These are phyloP conservation scores for Ceratina australensis DNA, from an alignment of 1,140 invertebrate genomes.

Conservation along the genomic window DNA sequence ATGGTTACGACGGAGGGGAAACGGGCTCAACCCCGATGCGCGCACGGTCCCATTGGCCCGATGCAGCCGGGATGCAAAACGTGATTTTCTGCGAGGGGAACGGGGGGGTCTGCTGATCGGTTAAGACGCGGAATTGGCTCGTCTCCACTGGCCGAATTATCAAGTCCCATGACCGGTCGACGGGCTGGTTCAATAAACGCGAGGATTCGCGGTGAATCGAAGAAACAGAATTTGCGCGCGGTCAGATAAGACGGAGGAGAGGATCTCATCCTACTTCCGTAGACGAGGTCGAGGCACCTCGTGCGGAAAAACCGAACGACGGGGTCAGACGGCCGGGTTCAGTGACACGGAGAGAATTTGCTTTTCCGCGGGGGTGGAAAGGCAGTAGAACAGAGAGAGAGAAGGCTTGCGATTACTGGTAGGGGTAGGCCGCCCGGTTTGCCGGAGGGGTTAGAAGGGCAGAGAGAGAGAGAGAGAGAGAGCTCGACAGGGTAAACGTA, in stretches of 20 bases:
- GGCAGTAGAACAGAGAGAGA: constrained; percentile 13
- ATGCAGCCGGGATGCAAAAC: constrained; percentile 25
- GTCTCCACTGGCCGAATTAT: no score
- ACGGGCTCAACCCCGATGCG: constrained; percentile 33
- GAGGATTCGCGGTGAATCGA: no score
- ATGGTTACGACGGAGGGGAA: constrained; percentile 29
- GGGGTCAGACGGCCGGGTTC: constrained; percentile 76
- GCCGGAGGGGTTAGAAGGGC: constrained; percentile 21
- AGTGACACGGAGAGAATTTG: constrained; percentile 76
- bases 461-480: constrained; percentile 7
- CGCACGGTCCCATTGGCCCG: constrained; percentile 39
- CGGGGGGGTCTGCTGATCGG: no score
- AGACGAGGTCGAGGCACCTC: constrained; percentile 73
- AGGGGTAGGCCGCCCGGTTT: no score
- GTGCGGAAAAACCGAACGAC: constrained; percentile 76
- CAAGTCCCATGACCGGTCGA: no score
- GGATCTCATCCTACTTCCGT: constrained; percentile 62
- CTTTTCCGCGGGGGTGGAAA: constrained; percentile 64
- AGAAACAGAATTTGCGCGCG: no score
- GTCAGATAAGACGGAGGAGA: constrained; percentile 5
- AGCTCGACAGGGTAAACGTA: constrained; percentile 46
- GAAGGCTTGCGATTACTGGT: no score
- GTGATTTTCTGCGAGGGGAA: background rate
- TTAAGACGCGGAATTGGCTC: no score
- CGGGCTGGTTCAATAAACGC: no score